These are phyloP conservation scores for Ahaetulla prasina DNA, from an alignment of 2,113 vertebrate genomes.

Conservation along the genomic window DNA sequence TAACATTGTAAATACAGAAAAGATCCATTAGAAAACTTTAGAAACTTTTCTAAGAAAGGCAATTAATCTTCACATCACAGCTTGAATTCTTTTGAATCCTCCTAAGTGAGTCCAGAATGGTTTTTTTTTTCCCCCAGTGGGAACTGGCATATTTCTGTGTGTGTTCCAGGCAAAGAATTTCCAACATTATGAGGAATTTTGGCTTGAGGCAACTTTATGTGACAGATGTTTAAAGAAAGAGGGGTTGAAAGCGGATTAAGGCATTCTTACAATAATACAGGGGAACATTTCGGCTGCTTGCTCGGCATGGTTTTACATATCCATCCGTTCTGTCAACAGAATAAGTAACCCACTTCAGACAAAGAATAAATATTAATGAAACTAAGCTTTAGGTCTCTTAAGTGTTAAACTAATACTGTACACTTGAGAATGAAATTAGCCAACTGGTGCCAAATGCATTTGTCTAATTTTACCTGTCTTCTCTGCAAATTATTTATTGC, in stretches of 20 bases:
- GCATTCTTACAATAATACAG: conserved; percentile 32
- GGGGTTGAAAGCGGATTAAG: conserved; percentile 38
- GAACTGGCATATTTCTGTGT: conserved; percentile 38
- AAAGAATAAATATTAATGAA: conserved; percentile 44
- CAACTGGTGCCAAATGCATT: conserved; percentile 43
- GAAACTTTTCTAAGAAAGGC: conserved; percentile 14
- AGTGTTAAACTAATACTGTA: conserved; percentile 38
- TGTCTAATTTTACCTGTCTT: conserved; percentile 48
- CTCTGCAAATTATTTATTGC: conserved; percentile 38
- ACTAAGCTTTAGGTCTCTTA: conserved; percentile 20
- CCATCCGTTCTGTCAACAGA: conserved; percentile 48
- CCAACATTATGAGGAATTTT: conserved; percentile 33
- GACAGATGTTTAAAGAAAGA: conserved; percentile 14
- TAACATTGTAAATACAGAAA: conserved; percentile 18
- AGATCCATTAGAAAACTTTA: conserved; percentile 6
- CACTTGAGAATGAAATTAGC: conserved; percentile 6
- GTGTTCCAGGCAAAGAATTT: conserved; percentile 53
- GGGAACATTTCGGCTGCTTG: conserved; percentile 48
- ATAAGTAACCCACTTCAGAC: conserved; percentile 43
- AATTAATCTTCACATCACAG: conserved; percentile 26
- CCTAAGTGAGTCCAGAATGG: conserved; percentile 38
- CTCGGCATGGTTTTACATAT: conserved; percentile 37
- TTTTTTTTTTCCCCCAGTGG: conserved; percentile 38
- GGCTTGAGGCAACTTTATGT: not conserved
- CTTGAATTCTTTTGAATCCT: conserved; percentile 45